These are phyloP conservation scores for Euthynnus affinis DNA, from an alignment of 2,797 vertebrate species.

Conservation along the genomic window DNA sequence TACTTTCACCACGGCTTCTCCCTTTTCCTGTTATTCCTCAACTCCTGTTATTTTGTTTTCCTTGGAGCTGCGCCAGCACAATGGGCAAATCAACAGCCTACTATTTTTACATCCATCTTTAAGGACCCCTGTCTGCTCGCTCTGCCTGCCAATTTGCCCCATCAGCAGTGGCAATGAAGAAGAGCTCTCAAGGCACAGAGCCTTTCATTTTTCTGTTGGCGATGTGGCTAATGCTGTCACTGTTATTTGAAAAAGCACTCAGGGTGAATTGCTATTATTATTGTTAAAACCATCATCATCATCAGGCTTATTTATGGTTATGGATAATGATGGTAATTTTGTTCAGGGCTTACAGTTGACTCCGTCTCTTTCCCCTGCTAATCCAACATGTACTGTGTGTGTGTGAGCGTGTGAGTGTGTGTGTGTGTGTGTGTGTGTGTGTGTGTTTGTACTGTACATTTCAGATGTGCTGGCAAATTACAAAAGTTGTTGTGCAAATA, in stretches of 20 bases:
- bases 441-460: conserved; percentile 39
- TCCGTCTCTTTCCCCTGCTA: conserved; percentile 64
- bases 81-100: conserved; percentile 73
- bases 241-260: conserved; percentile 83
- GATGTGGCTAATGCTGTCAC: conserved; percentile 79
- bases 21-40: conserved; percentile 86
- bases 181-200: conserved; percentile 73
- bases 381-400: conserved; percentile 54
- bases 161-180: conserved; percentile 72
- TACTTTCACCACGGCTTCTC: conserved; percentile 82
- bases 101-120: conserved; percentile 83
- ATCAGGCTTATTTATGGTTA: conserved; percentile 81
- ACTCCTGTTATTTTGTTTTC: conserved; percentile 79
- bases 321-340: conserved; percentile 84
- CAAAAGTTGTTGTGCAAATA: conserved; percentile 65
- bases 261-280: conserved; percentile 83
- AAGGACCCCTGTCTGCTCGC: conserved; percentile 73
- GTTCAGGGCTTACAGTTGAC: conserved; percentile 72
- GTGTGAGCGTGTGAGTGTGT: conserved; percentile 32
- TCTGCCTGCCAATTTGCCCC: conserved; percentile 79
- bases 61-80: conserved; percentile 76
- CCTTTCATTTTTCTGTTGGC: conserved; percentile 79
- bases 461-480: conserved; percentile 64
- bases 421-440: conserved; percentile 25
- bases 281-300: conserved; percentile 81